Conservation (phyloP, 2,888 invertebrate species). For the Idaea dimidiata region DNA sequence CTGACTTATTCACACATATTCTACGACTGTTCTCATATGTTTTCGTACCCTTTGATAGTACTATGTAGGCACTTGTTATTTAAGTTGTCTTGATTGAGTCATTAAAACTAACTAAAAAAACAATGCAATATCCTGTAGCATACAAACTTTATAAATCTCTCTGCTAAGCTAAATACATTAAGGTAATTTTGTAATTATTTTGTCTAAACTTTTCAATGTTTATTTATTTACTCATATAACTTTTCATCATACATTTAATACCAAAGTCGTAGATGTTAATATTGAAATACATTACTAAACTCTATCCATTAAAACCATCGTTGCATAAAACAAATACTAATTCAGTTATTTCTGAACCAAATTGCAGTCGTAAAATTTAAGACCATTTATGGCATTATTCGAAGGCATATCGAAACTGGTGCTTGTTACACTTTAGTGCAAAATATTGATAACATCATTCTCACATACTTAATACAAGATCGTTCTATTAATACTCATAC, state of each 20-base stretch:
- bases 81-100: neutral
- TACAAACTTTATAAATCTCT: neutral
- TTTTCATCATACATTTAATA: neutral
- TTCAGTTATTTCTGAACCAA: constrained; percentile 60
- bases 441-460: constrained; percentile 25
- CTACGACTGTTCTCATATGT: constrained; percentile 8
- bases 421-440: constrained; percentile 62
- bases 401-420: constrained; percentile 74
- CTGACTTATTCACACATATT: constrained; percentile 51
- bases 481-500: too few relatives aligned
- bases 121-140: neutral
- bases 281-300: constrained; percentile 31
- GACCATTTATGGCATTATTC: constrained; percentile 76
- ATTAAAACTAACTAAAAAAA: too few relatives aligned
- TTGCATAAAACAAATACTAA: constrained; percentile 76
- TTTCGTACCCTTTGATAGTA: constrained; percentile 7
- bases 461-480: neutral
- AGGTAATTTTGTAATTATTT: neutral
- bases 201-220: neutral
- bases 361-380: constrained; percentile 77
- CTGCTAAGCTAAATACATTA: neutral
- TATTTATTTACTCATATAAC: neutral
- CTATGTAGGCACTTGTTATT: too few relatives aligned
- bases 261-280: neutral
- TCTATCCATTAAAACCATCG: constrained; percentile 55